These are phyloP conservation scores for Marisa cornuarietis DNA, from an alignment of 1,140 invertebrate genomes.

Conservation along the genomic window DNA sequence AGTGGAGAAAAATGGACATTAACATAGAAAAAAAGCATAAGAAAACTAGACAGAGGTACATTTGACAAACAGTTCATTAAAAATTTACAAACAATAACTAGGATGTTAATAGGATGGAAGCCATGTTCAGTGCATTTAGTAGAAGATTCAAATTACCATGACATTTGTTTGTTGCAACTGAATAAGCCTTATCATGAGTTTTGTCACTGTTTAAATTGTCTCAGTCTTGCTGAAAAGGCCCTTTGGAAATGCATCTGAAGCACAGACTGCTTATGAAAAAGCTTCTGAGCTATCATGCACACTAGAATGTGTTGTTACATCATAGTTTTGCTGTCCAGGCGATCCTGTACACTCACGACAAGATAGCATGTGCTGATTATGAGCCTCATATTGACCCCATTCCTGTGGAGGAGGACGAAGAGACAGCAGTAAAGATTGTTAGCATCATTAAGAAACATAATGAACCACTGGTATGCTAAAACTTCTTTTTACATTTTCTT, in stretches of 20 bases:
- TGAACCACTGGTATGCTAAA: conserved; percentile 88
- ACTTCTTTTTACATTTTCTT: too few species aligned
- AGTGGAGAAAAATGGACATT: too few species aligned
- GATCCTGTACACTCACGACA: conserved; percentile 90
- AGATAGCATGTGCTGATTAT: conserved; percentile 94
- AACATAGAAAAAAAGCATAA: too few species aligned
- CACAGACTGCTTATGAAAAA: neutral
- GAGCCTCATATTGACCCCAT: conserved; percentile 85
- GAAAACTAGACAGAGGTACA: too few species aligned
- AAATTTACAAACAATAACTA: too few species aligned
- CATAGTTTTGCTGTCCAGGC: conserved; percentile 72
- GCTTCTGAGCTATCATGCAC: neutral
- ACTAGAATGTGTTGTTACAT: neutral
- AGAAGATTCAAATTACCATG: too few species aligned
- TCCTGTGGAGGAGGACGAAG: conserved; percentile 85
- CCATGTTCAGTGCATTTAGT: too few species aligned
- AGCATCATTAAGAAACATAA: conserved; percentile 92
- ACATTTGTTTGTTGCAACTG: too few species aligned
- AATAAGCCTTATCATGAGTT: too few species aligned
- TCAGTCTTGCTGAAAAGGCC: neutral
- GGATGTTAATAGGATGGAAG: too few species aligned
- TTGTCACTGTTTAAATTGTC: too few species aligned
- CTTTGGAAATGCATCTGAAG: neutral
- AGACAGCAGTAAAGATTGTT: conserved; percentile 92
- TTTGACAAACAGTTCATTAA: too few species aligned